Conservation (phyloP, 2,888 invertebrate genomes). For the Watsonalla binaria region DNA sequence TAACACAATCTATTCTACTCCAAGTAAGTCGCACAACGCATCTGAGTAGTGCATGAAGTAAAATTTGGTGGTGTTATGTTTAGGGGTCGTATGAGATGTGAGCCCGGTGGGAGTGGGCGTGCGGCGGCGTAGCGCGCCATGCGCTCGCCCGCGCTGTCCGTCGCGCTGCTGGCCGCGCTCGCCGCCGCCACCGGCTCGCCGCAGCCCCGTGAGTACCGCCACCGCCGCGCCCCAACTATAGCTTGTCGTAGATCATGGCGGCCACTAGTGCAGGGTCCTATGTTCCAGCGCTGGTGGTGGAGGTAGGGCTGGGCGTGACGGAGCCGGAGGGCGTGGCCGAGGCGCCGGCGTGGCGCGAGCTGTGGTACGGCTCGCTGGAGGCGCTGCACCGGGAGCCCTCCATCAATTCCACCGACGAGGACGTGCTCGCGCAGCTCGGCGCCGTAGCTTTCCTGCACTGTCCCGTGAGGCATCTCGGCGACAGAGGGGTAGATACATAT, state of each 20-base stretch:
- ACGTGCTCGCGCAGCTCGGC: conserved; percentile 87
- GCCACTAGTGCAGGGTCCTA: conserved; percentile 8
- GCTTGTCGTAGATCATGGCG: conserved; percentile 5
- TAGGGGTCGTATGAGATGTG: conserved; percentile 2
- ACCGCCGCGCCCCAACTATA: background rate
- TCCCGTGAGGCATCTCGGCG: conserved; percentile 86
- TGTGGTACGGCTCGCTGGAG: conserved; percentile 78
- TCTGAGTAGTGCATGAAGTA: no score
- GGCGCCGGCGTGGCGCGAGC: conserved; percentile 80
- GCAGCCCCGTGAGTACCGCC: conserved; percentile 7
- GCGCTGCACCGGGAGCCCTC: conserved; percentile 61
- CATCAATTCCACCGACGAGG: conserved; percentile 87
- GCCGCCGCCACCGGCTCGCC: conserved; percentile 18
- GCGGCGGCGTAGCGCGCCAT: conserved; percentile 11
- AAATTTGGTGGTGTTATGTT: background rate
- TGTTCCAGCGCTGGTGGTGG: conserved; percentile 14
- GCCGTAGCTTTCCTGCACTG: conserved; percentile 89
- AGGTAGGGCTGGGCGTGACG: conserved; percentile 14
- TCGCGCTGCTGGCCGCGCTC: conserved; percentile 31
- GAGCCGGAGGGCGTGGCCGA: conserved; percentile 40
- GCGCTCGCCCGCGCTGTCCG: conserved; percentile 20
- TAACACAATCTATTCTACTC: no score
- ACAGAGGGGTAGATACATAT: conserved; percentile 77
- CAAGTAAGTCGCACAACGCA: no score
- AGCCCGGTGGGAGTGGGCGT: conserved; percentile 3